Evolutionary conservation across 2,888 invertebrate genomes (phyloP), one percentile per base, ranked within the genome.

Genomic region (Drosophila percnosoma): DNA sequence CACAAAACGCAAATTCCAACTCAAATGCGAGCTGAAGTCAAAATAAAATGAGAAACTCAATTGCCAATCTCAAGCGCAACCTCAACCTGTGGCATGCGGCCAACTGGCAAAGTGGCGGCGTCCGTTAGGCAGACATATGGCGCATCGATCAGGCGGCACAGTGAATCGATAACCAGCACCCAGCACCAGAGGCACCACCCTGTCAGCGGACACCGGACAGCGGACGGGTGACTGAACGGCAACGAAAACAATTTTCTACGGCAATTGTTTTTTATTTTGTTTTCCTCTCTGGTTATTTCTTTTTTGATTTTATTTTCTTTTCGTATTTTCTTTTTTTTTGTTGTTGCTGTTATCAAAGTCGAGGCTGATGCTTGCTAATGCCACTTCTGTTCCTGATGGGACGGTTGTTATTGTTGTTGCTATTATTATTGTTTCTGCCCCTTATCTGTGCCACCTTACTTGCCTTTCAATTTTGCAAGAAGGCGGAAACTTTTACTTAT

Each of bases 231-330:
- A 31, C n/a, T 27, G 21, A 66, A 59, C 57, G 51, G 29, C 63
- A 57, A 66, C 49, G 54, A 78, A 79, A 78, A 73, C 79, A 78
- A 82, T 81, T 81, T 81, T 82, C 82, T 67, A 75, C 70, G 68
- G 76, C 82, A 80, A 81, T 77, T 81, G 78, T 70, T 67, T 74
- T 78, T 63, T 61, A 40, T 33, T 55, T 38, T 42, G 24, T 27
- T 51, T 21, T 49, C 48, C 27, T 58, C 33, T 59, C 33, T 62
- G 24, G 5, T 18, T 45, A 38, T 60, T 38, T 48, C 18, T 34
- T 29, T 33, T n/a, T 69, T 27, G 36, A 29, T 34, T 27, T 57
- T 55, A n/a, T 15, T 40, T 55, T 55, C 31, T 52, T 29, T 29
- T 52, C 6, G 18, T 65, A 63, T 77, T 54, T 52, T 74, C 27